Evolutionary conservation across 2,888 invertebrate species (phyloP), one percentile per base, ranked within the genome.

Genomic region (Drosophila neotestacea): DNA sequence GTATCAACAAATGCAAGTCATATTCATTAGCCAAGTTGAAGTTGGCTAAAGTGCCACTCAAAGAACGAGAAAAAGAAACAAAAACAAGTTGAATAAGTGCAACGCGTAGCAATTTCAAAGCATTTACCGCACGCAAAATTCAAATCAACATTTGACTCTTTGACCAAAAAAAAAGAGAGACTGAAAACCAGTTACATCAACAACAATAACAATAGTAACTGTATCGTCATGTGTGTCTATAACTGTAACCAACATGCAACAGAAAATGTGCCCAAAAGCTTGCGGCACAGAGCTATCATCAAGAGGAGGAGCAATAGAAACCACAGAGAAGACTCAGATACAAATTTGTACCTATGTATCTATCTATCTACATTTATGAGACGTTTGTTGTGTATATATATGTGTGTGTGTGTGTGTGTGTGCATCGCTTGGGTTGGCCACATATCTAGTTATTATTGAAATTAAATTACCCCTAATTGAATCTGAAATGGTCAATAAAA

Each of bases 401-500:
- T n/a, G n/a, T n/a, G n/a, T n/a, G n/a, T n/a, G 28, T 62, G 46
- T 50, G 30, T 52, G 9, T 50, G 30, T 42, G 41, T 65, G 32
- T 62, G 47, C 27, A 11, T 62, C 63, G 36, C 60, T 64, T 48
- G 61, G 59, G 11, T 61, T 69, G 70, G 63, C 41, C 78, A 56
- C 68, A 77, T 78, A 78, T 79, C 74, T 79, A 77, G 88, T 83
- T 88, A 87, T 87, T 86, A 87, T 87, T 87, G 85, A 88, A 87
- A 88, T 87, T 86, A 88, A 88, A 87, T 87, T 88, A 87, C 83
- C 79, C 79, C 76, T 86, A 88, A 87, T 87, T 87, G 87, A 86
- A 88, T 85, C 87, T 66, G 87, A 85, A 88, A 88, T 86, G 86
- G 83, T 83, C 87, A 88, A 88, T 87, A 86, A 88, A 88, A 85